A percentile compares a stretch with the other conserved stretches of the same genome.
Conservation (phyloP, 2,113 vertebrate genomes). For the Bombycilla garrulus region DNA sequence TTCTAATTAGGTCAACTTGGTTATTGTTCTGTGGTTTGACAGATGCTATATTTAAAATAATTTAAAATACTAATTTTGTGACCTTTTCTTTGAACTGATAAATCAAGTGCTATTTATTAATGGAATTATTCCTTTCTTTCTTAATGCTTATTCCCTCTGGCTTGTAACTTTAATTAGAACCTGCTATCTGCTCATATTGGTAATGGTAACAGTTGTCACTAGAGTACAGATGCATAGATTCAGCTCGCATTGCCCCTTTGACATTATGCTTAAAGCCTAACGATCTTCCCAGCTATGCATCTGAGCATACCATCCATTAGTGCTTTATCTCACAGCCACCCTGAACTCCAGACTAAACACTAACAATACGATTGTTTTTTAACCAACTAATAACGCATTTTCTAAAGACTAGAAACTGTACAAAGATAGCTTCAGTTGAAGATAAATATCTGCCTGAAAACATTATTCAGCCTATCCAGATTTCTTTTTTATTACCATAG, state of each 20-base stretch:
- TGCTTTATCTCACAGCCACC: slow-evolving; percentile 11
- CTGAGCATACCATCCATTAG: slow-evolving; percentile 21
- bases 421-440: slow-evolving; percentile 27
- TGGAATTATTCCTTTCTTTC: slow-evolving; percentile 68
- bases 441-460: slow-evolving; percentile 61
- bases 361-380: slow-evolving; percentile 24
- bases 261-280: slow-evolving; percentile 46
- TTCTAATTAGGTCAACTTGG: slow-evolving; percentile 72
- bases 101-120: slow-evolving; percentile 75
- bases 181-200: slow-evolving; percentile 65
- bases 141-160: slow-evolving; percentile 73
- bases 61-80: slow-evolving; percentile 74
- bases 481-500: slow-evolving; percentile 37
- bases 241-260: slow-evolving; percentile 41
- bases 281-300: not conserved
- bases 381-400: slow-evolving; percentile 34
- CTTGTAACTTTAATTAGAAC: slow-evolving; percentile 80
- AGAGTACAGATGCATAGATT: slow-evolving; percentile 39
- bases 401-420: slow-evolving; percentile 5
- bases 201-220: slow-evolving; percentile 67
- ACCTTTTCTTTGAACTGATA: slow-evolving; percentile 72
- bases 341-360: not conserved
- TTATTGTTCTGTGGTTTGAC: slow-evolving; percentile 73
- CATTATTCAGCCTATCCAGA: slow-evolving; percentile 55
- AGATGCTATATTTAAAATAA: slow-evolving; percentile 70